Evolutionary conservation across 2,797 vertebrate genomes (phyloP).

Genomic region (Trematomus bernacchii): DNA sequence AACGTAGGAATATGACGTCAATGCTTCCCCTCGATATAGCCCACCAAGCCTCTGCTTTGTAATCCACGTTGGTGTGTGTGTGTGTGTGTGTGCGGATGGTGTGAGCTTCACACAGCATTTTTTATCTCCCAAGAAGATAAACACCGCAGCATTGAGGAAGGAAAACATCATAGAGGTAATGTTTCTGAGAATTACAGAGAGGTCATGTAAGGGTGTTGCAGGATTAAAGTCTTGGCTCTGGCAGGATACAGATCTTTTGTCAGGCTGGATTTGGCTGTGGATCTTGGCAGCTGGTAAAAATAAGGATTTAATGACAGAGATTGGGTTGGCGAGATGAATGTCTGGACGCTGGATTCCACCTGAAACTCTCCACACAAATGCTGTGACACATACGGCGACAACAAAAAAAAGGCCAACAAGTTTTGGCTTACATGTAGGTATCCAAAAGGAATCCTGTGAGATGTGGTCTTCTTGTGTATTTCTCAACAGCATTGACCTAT

Average conservation of each 20-base stretch:
- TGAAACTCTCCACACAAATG: constrained; percentile 28
- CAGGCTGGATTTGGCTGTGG: constrained; percentile 30
- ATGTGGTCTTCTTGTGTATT: constrained; percentile 58
- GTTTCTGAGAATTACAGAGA: not conserved
- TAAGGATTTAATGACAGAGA: constrained; percentile 47
- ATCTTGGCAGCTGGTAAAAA: constrained; percentile 38
- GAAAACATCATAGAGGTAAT: constrained; percentile 1
- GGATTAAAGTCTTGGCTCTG: constrained; percentile 19
- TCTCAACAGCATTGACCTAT: constrained; percentile 77
- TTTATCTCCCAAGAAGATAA: not conserved
- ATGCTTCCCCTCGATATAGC: not conserved
- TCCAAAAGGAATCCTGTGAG: constrained; percentile 35
- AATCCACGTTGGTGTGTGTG: constrained; percentile 12
- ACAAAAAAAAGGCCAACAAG: constrained; percentile 35
- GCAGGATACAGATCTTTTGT: constrained; percentile 45
- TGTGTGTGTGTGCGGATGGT: not conserved
- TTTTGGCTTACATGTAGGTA: constrained; percentile 42
- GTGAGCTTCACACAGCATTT: constrained; percentile 3
- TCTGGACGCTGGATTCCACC: constrained; percentile 41
- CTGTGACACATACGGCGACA: not conserved
- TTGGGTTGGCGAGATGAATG: constrained; percentile 31
- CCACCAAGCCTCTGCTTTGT: not conserved
- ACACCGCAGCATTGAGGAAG: not conserved
- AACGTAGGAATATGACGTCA: constrained; percentile 11
- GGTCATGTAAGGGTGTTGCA: not conserved